Evolutionary conservation across 2,113 vertebrate species (phyloP), one percentile per base, ranked within the genome.

Genomic region (Phrynosoma blainvillii): DNA sequence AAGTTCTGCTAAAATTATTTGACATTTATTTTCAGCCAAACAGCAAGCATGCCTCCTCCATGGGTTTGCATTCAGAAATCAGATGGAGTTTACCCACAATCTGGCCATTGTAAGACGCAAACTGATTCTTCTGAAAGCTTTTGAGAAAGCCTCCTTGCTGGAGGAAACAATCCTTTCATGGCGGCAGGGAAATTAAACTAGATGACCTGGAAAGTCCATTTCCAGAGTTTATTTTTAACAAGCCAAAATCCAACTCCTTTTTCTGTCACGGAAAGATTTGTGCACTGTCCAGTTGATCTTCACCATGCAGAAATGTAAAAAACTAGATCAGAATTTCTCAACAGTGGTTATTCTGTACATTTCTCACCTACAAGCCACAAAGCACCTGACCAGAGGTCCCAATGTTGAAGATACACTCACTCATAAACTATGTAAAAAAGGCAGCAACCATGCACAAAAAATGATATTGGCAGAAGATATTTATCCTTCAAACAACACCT

Each of bases 11-110:
- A 56, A 82, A 86, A 42, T 82, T 85, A 82, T 62, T 59, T 77
- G 84, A 82, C 78, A 42, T 85, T 80, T 85, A 76, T 85, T 82
- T 85, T 81, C 78, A 82, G 78, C 71, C 71, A 66, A 89, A 68
- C 25, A 70, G 79, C 18, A 25, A 74, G 30, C 25, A 7, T 76
- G n/a, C 23, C 73, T 85, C 23, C 32, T 40, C 59, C n/a, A 16
- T 66, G n/a, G 59, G 20, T 70, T 54, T 32, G 23, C 47, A 66
- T 36, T 70, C 32, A 56, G n/a, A 42, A 71, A 83, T 27, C 9
- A 1, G 59, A 77, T 30, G 40, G 80, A 21, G 40, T 66, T 83
- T 83, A 76, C 18, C 47, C 18, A 85, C 13, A 76, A 89, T 82
- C 84, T 25, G 52, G 62, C 59, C 42, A 59, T 82, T 76, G 71